Evolutionary conservation across 2,888 invertebrate species (phyloP).

Genomic region (Xylota sylvarum): DNA sequence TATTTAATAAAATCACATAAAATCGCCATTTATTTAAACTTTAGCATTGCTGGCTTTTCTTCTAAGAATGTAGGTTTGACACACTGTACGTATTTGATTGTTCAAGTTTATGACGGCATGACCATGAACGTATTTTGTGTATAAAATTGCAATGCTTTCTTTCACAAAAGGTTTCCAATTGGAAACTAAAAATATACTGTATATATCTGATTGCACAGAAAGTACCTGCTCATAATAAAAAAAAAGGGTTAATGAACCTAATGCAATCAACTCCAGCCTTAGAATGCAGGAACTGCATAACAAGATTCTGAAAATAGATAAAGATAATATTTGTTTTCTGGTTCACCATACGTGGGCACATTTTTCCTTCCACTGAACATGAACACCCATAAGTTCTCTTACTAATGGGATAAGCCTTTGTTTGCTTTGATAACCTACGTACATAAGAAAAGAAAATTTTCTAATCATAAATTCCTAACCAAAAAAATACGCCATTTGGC

Average conservation of each 20-base stretch:
- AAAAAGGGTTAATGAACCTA: slow-evolving; percentile 33
- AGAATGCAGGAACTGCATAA: slow-evolving; percentile 9
- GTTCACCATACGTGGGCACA: not conserved
- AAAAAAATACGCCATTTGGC: slow-evolving; percentile 36
- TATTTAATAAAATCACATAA: too few species aligned
- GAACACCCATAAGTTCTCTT: not conserved
- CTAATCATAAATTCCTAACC: slow-evolving; percentile 20
- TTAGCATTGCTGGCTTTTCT: too few species aligned
- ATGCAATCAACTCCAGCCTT: not conserved
- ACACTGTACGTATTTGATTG: too few species aligned
- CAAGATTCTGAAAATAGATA: not conserved
- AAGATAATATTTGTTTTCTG: not conserved
- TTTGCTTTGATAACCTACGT: slow-evolving; percentile 24
- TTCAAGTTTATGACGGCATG: too few species aligned
- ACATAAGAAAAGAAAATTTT: not conserved
- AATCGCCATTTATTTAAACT: too few species aligned
- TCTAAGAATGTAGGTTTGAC: too few species aligned
- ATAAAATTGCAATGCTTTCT: not conserved
- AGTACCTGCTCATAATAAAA: not conserved
- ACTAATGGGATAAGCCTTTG: not conserved
- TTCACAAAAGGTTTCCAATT: slow-evolving; percentile 1
- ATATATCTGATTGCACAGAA: not conserved
- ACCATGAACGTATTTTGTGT: too few species aligned
- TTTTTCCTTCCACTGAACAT: not conserved
- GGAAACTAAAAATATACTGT: not conserved